Conservation (phyloP, 2,797 vertebrate genomes). For the Arnoldichthys spilopterus region DNA sequence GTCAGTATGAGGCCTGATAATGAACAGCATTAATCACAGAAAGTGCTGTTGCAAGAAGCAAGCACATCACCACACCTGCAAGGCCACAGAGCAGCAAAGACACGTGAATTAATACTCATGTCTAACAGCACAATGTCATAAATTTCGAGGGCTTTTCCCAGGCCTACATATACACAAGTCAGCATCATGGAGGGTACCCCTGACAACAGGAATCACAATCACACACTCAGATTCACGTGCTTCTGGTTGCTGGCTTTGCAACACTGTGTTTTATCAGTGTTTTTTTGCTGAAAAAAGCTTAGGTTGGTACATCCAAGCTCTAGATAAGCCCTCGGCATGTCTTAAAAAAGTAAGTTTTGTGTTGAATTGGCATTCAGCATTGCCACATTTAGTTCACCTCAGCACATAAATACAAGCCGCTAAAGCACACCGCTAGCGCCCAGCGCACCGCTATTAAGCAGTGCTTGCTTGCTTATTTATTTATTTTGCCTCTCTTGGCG, state of each 20-base stretch:
- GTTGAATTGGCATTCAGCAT: neutral
- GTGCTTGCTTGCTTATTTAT: neutral
- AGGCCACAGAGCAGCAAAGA: conserved; percentile 5
- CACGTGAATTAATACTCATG: neutral
- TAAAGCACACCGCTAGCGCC: neutral
- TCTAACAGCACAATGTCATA: neutral
- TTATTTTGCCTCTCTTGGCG: conserved; percentile 9
- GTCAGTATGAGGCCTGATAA: conserved; percentile 16
- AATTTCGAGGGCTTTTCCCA: neutral
- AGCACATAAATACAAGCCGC: neutral
- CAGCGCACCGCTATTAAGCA: neutral
- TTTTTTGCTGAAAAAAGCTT: neutral
- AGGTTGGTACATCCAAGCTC: neutral
- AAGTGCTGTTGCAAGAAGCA: conserved; percentile 12
- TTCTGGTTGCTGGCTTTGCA: neutral
- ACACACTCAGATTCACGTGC: neutral
- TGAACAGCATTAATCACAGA: conserved; percentile 23
- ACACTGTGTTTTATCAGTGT: neutral
- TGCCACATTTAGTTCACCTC: neutral
- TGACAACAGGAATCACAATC: neutral
- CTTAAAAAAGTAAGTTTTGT: neutral
- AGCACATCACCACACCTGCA: conserved; percentile 5
- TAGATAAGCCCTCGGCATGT: neutral
- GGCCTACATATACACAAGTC: neutral
- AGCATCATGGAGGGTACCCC: neutral